These are phyloP conservation scores for Micromesistius poutassou DNA, from an alignment of 2,797 vertebrate species.

Conservation along the genomic window DNA sequence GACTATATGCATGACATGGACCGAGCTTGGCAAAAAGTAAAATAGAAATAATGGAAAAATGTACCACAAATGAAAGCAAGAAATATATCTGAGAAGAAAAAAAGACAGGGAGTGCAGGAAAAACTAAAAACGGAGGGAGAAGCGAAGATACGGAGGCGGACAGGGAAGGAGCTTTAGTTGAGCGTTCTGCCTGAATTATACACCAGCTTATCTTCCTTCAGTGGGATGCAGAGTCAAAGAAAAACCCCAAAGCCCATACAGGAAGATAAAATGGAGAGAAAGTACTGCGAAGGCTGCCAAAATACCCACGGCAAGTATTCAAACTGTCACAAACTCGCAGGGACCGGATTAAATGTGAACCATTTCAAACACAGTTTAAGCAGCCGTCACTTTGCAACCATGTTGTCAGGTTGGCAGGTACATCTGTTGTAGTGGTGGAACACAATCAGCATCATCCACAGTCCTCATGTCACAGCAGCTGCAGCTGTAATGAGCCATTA, in stretches of 20 bases:
- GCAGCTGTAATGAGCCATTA: neutral
- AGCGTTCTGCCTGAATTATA: neutral
- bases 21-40: neutral
- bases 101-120: neutral
- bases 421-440: too few relatives aligned
- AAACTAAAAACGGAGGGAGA: neutral
- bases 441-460: neutral
- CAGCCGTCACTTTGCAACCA: too few relatives aligned
- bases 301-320: neutral
- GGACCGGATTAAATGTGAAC: neutral
- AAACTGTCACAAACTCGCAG: neutral
- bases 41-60: neutral
- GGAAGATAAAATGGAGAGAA: neutral
- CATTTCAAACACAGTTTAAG: neutral
- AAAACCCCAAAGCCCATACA: neutral
- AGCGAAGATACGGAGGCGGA: neutral
- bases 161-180: neutral
- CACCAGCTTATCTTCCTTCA: neutral
- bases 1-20: neutral
- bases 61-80: neutral
- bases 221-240: neutral
- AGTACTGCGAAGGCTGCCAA: neutral
- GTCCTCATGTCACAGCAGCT: neutral
- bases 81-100: neutral
- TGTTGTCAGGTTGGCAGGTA: too few relatives aligned